These are phyloP conservation scores for Antigone vipio DNA, from an alignment of 2,113 vertebrate species.

Conservation along the genomic window DNA sequence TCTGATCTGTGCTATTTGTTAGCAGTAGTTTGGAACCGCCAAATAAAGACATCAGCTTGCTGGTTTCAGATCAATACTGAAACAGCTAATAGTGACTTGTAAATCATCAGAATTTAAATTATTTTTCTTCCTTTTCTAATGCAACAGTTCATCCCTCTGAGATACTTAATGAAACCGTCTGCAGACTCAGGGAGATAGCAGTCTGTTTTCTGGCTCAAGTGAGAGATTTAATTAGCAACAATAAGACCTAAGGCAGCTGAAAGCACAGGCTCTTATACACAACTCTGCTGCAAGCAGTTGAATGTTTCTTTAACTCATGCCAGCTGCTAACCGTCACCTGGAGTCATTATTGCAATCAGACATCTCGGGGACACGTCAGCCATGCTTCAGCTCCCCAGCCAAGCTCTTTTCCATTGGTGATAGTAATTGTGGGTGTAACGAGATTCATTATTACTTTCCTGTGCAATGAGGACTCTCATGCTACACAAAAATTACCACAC, in stretches of 20 bases:
- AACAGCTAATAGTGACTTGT: neutral
- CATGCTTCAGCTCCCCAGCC: neutral
- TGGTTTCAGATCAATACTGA: neutral
- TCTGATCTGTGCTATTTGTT: neutral
- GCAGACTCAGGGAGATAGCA: neutral
- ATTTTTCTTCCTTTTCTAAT: neutral
- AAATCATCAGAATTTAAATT: neutral
- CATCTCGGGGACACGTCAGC: neutral
- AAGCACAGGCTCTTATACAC: neutral
- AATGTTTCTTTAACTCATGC: neutral
- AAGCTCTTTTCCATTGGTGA: neutral
- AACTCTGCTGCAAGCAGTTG: neutral
- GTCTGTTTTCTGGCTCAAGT: neutral
- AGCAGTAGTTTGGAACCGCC: neutral
- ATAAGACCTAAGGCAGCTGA: neutral
- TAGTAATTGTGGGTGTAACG: neutral
- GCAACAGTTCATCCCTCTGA: neutral
- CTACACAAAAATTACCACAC: neutral
- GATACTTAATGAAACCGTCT: neutral
- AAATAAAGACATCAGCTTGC: neutral
- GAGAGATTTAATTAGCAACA: neutral
- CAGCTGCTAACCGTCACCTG: neutral
- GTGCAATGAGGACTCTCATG: neutral
- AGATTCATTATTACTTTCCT: neutral
- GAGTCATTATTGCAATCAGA: constrained; percentile 36